Percentiles rank a stretch among this genome's conserved stretches.
Evolutionary conservation across 2,888 invertebrate species (phyloP).

Genomic region (Heliconius hortense): DNA sequence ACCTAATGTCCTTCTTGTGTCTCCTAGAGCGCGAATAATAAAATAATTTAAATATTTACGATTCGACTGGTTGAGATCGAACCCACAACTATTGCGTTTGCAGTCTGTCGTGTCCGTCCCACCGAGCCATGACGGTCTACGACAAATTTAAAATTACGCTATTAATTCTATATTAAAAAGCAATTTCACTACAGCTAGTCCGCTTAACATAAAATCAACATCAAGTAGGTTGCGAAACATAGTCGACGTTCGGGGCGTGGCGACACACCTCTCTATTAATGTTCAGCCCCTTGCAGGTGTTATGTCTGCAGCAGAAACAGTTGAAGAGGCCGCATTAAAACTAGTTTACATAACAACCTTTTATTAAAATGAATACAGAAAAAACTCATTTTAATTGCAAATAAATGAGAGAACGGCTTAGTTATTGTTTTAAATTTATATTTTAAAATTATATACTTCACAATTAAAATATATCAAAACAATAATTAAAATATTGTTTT

Average conservation of each 20-base stretch:
- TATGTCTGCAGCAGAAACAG: conserved; percentile 35
- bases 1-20: no score
- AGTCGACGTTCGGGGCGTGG: conserved; percentile 63
- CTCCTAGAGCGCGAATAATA: no score
- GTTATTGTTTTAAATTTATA: not conserved
- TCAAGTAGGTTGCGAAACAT: conserved; percentile 51
- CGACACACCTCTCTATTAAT: conserved; percentile 78
- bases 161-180: conserved; percentile 43
- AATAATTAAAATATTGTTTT: not conserved
- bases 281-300: conserved; percentile 53
- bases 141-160: conserved; percentile 6
- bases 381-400: conserved; percentile 11
- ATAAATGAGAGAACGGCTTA: not conserved
- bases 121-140: not conserved
- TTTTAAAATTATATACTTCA: not conserved
- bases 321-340: conserved; percentile 44
- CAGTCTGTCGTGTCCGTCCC: no score
- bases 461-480: not conserved
- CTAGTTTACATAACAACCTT: conserved; percentile 36
- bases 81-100: no score
- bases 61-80: no score
- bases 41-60: no score
- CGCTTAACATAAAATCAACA: conserved; percentile 48
- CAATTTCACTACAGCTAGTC: conserved; percentile 43
- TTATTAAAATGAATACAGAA: not conserved